Conservation (phyloP, 1,140 invertebrate species). For the Scaptomyza graminum region DNA sequence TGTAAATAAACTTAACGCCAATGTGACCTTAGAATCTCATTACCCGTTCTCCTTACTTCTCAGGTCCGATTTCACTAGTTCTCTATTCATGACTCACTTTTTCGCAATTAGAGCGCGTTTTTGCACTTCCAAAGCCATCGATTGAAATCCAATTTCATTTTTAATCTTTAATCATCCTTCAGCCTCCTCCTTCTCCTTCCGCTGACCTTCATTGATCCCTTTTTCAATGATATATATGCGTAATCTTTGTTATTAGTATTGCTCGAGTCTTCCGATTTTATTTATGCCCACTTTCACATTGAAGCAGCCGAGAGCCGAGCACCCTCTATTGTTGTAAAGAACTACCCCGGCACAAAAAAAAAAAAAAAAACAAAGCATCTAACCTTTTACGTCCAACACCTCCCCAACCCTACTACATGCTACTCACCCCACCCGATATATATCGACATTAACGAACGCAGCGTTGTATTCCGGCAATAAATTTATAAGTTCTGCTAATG, state of each 20-base stretch:
- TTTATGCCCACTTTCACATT: constrained; percentile 70
- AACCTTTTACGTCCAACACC: constrained; percentile 1
- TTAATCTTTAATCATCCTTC: neutral
- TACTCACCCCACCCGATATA: constrained; percentile 22
- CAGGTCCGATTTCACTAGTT: too few species aligned
- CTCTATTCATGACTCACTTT: neutral
- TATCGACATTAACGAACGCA: constrained; percentile 45
- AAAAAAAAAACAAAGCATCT: too few species aligned
- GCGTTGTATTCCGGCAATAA: constrained; percentile 56
- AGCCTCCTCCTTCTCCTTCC: too few species aligned
- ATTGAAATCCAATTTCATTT: neutral
- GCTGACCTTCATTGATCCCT: too few species aligned
- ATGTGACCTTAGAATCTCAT: too few species aligned
- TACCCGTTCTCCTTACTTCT: too few species aligned
- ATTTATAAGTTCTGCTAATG: constrained; percentile 79
- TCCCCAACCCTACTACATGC: neutral
- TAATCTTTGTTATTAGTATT: too few species aligned
- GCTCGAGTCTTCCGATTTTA: constrained; percentile 4
- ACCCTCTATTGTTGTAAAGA: constrained; percentile 28
- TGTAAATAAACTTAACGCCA: too few species aligned
- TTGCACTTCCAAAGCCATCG: constrained; percentile 1
- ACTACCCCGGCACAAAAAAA: neutral
- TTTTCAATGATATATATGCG: too few species aligned
- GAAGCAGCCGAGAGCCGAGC: constrained; percentile 27
- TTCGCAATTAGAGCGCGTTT: neutral